Percentiles rank a stretch among this genome's conserved stretches.
phyloP scores from a whole-genome alignment of 2,113 vertebrate genomes.

The Poicephalus meyeri region DNA sequence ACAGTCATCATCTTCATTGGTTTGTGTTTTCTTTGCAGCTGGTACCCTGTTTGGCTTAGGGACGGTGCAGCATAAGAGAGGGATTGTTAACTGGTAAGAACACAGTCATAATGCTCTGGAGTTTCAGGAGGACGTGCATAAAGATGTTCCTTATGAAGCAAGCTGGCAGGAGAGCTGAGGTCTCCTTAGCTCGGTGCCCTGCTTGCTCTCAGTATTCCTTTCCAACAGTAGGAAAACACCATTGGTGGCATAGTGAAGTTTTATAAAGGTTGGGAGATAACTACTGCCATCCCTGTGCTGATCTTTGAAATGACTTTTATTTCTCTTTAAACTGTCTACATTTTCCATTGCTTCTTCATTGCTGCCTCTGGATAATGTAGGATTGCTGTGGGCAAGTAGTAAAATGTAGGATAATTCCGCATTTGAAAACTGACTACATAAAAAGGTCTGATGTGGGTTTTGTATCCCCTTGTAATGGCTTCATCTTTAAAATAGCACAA shows the following conservation, averaged over 20 bases:
- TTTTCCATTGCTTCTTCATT: background rate
- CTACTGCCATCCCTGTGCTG: background rate
- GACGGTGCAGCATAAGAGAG: background rate
- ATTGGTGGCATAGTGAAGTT: background rate
- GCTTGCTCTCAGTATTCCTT: background rate
- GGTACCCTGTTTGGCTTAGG: background rate
- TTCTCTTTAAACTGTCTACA: background rate
- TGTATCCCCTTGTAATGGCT: background rate
- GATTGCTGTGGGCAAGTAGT: background rate
- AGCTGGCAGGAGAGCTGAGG: background rate
- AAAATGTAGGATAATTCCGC: background rate
- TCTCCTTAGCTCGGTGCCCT: background rate
- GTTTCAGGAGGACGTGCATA: background rate
- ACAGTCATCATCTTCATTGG: background rate
- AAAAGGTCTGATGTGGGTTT: accelerated
- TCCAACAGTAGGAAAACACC: background rate
- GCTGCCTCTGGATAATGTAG: background rate
- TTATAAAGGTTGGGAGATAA: background rate
- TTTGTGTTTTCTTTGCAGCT: background rate
- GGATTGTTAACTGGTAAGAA: background rate
- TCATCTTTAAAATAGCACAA: background rate
- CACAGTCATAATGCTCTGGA: background rate
- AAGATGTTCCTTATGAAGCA: background rate
- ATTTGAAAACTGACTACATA: accelerated
- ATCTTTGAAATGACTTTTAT: background rate